Base-by-base conservation (phyloP, 2,888 invertebrate species). In the Germaria angustata region DNA sequence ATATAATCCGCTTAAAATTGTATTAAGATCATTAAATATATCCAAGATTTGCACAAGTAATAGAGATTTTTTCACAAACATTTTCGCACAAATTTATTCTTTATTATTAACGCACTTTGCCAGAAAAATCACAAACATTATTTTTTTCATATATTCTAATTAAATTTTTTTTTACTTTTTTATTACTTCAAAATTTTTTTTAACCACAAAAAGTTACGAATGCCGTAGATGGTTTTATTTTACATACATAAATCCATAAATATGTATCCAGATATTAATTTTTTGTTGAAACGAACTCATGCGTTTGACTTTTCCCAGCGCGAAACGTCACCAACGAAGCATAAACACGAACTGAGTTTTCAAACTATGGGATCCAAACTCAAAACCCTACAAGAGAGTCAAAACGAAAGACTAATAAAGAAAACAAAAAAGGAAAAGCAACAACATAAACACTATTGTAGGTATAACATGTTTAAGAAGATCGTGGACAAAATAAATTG, bases 341-440 rank as follows among this genome's bases (percentile, higher is more conserved):
- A 82, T 82, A 82, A 79, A 79, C 75, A 82, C 82, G 82, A 82
- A 82, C 82, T 82, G 79, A 82, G 76, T 71, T 76, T 65, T 39
- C 39, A 79, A 55, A 55, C 65, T 55, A 53, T 44, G 15, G 28
- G 22, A 66, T 22, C 59, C 24, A 24, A 75, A 71, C 75, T 79
- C 75, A 59, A 75, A 75, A 65, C 66, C 69, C 65, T 55, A 57
- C 41, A 32, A 51, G 66, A 81, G 72, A 49, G 71, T 24, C 8
- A 36, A 32, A 11, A 28, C 46, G 44, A 49, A 49, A n/a, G 8
- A 13, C 44, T 13, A 32, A 28, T 3, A 6, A 53, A 15, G 17
- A 66, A 71, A 71, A 66, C 5, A 66, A 13, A 34, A 49, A 57
- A 22, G 34, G 4, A 61, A 61, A 36, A 71, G 55, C 44, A 36